Conservation (phyloP, 2,113 vertebrate genomes). For the Corvus hawaiiensis region DNA sequence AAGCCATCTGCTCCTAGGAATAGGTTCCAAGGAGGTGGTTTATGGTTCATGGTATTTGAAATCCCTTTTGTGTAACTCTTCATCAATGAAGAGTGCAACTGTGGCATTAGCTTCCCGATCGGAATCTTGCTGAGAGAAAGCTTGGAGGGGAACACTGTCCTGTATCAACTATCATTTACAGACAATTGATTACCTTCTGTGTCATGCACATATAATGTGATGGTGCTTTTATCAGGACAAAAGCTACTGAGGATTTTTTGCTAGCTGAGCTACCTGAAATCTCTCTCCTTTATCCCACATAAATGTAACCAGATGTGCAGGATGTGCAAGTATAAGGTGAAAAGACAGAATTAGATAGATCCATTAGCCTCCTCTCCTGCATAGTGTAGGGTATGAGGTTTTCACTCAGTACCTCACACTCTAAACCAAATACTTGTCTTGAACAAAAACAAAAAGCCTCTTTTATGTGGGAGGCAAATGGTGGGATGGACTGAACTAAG, state of each 20-base stretch:
- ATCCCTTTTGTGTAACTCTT: neutral
- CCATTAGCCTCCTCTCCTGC: neutral
- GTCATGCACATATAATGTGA: neutral
- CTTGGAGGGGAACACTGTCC: neutral
- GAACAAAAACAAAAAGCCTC: neutral
- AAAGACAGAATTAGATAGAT: neutral
- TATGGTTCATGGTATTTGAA: neutral
- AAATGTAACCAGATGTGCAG: neutral
- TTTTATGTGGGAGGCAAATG: neutral
- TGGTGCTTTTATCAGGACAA: neutral
- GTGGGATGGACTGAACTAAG: neutral
- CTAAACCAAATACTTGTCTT: neutral
- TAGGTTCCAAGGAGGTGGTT: neutral
- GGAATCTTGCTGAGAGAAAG: neutral
- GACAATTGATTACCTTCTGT: neutral
- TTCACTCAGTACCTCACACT: neutral
- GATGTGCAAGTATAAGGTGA: neutral
- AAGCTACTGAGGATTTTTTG: neutral
- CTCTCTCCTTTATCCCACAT: neutral
- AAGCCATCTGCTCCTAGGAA: neutral
- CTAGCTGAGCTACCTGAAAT: neutral
- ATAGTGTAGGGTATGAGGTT: neutral
- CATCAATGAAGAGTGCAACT: neutral
- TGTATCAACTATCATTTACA: neutral
- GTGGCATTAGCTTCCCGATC: neutral